Conservation (phyloP, 2,797 vertebrate genomes). For the Setipinna tenuifilis region DNA sequence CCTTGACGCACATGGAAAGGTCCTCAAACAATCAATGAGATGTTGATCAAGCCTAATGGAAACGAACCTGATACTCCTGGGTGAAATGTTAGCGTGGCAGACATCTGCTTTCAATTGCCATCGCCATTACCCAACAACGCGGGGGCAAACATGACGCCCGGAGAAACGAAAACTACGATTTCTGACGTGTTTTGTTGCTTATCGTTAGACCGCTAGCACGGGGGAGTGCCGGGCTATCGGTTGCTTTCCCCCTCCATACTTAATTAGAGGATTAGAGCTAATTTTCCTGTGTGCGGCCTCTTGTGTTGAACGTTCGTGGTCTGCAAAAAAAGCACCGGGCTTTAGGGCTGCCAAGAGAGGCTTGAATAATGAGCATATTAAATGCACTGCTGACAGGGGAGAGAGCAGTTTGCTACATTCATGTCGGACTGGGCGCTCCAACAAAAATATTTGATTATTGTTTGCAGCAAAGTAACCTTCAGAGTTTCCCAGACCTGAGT, state of each 20-base stretch:
- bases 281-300: slow-evolving; percentile 58
- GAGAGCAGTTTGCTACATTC: slow-evolving; percentile 62
- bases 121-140: slow-evolving; percentile 44
- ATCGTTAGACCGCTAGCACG: slow-evolving; percentile 40
- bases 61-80: slow-evolving; percentile 45
- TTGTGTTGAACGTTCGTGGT: slow-evolving; percentile 52
- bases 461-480: slow-evolving; percentile 66
- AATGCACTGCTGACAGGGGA: slow-evolving; percentile 68
- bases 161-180: slow-evolving; percentile 47
- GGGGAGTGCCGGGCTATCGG: slow-evolving; percentile 50
- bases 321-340: slow-evolving; percentile 57
- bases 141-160: slow-evolving; percentile 36
- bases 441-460: slow-evolving; percentile 76
- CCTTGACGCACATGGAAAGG: slow-evolving; percentile 15
- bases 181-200: slow-evolving; percentile 45
- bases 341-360: slow-evolving; percentile 60
- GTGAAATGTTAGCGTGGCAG: slow-evolving; percentile 35
- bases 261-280: slow-evolving; percentile 67
- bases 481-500: slow-evolving; percentile 57
- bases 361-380: slow-evolving; percentile 72
- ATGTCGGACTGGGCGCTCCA: slow-evolving; percentile 64
- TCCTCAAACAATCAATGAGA: slow-evolving; percentile 39
- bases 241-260: slow-evolving; percentile 58
- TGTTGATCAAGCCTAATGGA: slow-evolving; percentile 39
- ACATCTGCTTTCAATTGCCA: slow-evolving; percentile 54